Percentiles rank a stretch among this genome's conserved stretches.
These are phyloP conservation scores for Biston betularia DNA, from an alignment of 2,888 invertebrate genomes.

Conservation along the genomic window DNA sequence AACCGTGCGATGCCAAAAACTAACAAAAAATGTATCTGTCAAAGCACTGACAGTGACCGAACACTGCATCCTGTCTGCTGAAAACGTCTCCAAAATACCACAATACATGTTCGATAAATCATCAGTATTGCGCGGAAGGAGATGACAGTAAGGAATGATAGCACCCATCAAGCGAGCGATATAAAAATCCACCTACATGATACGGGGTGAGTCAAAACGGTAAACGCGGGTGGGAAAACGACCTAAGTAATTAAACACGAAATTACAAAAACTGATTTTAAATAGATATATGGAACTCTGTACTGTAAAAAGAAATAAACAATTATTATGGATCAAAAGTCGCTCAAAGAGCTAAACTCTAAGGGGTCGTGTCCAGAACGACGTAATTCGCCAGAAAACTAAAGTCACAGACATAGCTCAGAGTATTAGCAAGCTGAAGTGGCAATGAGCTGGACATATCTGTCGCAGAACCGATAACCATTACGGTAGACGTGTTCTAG, in stretches of 20 bases:
- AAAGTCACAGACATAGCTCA: too few species aligned
- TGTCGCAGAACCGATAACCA: too few species aligned
- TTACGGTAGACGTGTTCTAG: too few species aligned
- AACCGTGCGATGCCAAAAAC: not conserved
- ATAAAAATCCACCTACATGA: slow-evolving; percentile 14
- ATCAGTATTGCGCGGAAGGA: slow-evolving; percentile 21
- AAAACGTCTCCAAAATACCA: slow-evolving; percentile 13
- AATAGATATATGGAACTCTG: too few species aligned
- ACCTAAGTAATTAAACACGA: not conserved
- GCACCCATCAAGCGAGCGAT: slow-evolving; percentile 27
- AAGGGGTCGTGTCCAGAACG: too few species aligned
- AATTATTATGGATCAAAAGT: too few species aligned
- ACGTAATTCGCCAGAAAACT: too few species aligned
- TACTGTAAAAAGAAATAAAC: too few species aligned
- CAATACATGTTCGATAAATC: slow-evolving; percentile 28
- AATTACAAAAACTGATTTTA: not conserved
- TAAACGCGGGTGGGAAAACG: not conserved
- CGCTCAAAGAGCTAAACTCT: too few species aligned
- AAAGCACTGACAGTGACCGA: slow-evolving; percentile 27
- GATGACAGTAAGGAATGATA: slow-evolving; percentile 33
- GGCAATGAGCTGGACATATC: too few species aligned
- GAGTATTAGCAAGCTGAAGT: too few species aligned
- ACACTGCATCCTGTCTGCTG: slow-evolving; percentile 25
- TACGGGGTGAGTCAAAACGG: slow-evolving; percentile 14
- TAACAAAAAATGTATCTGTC: slow-evolving; percentile 7